Evolutionary conservation across 2,888 invertebrate species (phyloP), one percentile per base, ranked within the genome.

Genomic region (Drosophila neonasuta): DNA sequence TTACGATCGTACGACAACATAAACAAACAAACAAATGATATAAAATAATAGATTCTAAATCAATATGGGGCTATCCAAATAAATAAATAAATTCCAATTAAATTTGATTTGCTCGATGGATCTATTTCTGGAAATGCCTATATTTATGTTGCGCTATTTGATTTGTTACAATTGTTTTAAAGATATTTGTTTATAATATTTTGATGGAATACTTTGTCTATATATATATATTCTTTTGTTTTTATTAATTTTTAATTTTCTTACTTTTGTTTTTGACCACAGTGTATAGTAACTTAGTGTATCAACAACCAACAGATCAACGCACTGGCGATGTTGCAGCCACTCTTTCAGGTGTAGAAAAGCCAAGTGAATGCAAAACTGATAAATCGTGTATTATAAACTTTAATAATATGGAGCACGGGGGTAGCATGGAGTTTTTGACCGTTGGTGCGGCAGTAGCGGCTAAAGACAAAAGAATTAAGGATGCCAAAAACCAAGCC

Each of bases 391-490:
- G 63, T 42, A 78, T 80, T 3, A 77, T 89, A 17, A 88, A 89
- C 59, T 89, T 90, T 13, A 87, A 87, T 68, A 86, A 82, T 32
- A 63, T 89, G 45, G 88, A 88, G 15, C 15, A 41, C 17, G 63
- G 69, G 6, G 91, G 92, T 63, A 91, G 92, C 59, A 91, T 93
- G 74, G 92, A 92, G 66, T 92, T 93, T 65, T 89, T 96, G n/a
- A 95, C 95, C 79, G 94, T 96, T 61, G 96, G 96, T 9, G 97
- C 97, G 51, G 96, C 95, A 54, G 95, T 95, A 69, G 95, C 96
- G 15, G 97, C 97, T 55, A 97, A 97, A 91, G 97, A 97, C 90
- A 97, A 97, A 90, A 93, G 97, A 46, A 94, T 95, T 70, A 97
- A 97, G 90, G 96, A 96, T 91, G 94, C 94, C 52, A 94, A 96